Conservation (phyloP, 2,797 vertebrate genomes). For the Dendrocincla tyrannina region DNA sequence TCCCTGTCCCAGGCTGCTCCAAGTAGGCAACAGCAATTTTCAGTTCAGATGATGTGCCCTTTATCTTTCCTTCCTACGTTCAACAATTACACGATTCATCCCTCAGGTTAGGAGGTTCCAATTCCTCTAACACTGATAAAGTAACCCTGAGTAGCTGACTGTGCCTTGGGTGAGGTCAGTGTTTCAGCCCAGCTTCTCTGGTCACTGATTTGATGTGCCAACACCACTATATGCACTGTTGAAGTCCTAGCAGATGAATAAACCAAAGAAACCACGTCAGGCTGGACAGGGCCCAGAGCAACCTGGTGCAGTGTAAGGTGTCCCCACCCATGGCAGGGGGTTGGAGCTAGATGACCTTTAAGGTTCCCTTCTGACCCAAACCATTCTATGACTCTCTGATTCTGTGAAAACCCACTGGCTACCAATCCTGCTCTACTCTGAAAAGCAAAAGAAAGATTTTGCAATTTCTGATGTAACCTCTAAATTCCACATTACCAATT, state of each 20-base stretch:
- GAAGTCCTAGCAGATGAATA: neutral
- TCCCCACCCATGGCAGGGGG: neutral
- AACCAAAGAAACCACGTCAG: neutral
- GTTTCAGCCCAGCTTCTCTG: neutral
- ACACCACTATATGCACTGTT: accelerated
- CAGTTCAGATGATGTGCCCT: neutral
- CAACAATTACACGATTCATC: neutral
- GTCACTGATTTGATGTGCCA: neutral
- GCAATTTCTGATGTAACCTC: no score
- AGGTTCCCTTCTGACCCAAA: neutral
- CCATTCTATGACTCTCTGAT: neutral
- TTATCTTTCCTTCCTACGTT: neutral
- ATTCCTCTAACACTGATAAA: neutral
- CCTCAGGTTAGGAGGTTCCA: neutral
- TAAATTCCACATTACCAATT: neutral
- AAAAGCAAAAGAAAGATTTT: neutral
- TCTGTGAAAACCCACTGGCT: neutral
- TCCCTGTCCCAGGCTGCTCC: neutral
- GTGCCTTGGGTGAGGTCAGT: accelerated
- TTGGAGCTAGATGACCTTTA: accelerated
- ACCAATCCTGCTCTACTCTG: neutral
- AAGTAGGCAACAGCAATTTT: neutral
- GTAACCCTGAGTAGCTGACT: accelerated
- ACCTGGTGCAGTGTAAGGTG: neutral
- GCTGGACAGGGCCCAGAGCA: neutral